A percentile compares a stretch with the other conserved stretches of the same genome.
Conservation (phyloP, 2,113 vertebrate species). For the Corydoras maculifer region DNA sequence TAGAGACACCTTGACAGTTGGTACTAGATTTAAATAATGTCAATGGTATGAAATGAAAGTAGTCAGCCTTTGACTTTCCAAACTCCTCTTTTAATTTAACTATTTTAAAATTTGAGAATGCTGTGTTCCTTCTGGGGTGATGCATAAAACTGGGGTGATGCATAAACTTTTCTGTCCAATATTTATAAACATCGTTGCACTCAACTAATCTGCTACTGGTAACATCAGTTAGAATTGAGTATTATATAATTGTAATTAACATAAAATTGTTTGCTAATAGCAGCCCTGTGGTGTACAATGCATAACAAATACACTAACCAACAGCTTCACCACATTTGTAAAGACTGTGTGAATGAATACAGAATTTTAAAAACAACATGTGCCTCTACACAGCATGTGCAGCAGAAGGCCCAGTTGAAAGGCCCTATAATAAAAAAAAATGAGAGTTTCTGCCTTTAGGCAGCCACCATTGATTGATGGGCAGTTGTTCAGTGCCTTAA, state of each 20-base stretch:
- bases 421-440: constrained; percentile 11
- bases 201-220: no score
- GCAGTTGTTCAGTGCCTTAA: constrained; percentile 5
- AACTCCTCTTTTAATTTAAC: no score
- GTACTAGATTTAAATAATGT: no score
- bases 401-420: constrained; percentile 10
- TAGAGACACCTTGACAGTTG: no score
- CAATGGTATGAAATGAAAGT: no score
- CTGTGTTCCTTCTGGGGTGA: no score
- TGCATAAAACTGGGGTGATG: no score
- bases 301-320: constrained; percentile 27
- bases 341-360: background rate
- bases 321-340: constrained; percentile 2
- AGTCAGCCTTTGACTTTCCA: no score
- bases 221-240: no score
- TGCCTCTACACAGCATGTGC: constrained; percentile 8
- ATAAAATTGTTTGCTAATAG: constrained; percentile 17
- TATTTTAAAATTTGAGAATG: no score
- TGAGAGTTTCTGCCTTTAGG: constrained; percentile 10
- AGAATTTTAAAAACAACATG: background rate
- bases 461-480: constrained; percentile 16
- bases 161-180: no score
- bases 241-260: background rate
- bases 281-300: constrained; percentile 20
- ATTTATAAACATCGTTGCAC: no score